Conservation (phyloP, 1,140 invertebrate species). For the Notospermus geniculatus region DNA sequence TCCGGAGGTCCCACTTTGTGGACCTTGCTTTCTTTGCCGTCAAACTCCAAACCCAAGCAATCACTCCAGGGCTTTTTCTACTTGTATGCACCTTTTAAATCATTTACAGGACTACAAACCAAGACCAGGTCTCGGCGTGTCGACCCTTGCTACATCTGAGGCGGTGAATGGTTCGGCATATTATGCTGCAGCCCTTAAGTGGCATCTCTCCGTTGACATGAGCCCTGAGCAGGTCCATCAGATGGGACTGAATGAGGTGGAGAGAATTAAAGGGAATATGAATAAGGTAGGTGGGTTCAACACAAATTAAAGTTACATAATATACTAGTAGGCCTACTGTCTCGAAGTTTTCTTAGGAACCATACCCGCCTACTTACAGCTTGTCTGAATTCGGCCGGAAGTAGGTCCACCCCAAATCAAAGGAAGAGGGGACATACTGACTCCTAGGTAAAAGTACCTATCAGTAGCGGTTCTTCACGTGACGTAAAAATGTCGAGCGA, state of each 20-base stretch:
- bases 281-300: slow-evolving; percentile 28
- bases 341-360: too few species aligned
- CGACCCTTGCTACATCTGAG: slow-evolving; percentile 16
- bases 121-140: slow-evolving; percentile 36
- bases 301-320: too few species aligned
- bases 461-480: too few species aligned
- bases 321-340: too few species aligned
- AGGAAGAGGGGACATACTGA: too few species aligned
- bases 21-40: too few species aligned
- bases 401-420: too few species aligned
- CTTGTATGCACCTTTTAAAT: not conserved
- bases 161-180: slow-evolving; percentile 35
- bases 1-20: too few species aligned
- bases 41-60: not conserved
- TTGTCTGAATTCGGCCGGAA: too few species aligned
- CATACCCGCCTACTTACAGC: too few species aligned
- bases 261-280: slow-evolving; percentile 47
- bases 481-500: too few species aligned
- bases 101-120: slow-evolving; percentile 38
- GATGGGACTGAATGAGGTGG: slow-evolving; percentile 49
- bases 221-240: slow-evolving; percentile 49
- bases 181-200: slow-evolving; percentile 47
- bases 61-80: not conserved
- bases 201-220: slow-evolving; percentile 43
- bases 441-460: too few species aligned